Base-by-base conservation (phyloP, 2,888 invertebrate species). In the Argyra leucocephala region DNA sequence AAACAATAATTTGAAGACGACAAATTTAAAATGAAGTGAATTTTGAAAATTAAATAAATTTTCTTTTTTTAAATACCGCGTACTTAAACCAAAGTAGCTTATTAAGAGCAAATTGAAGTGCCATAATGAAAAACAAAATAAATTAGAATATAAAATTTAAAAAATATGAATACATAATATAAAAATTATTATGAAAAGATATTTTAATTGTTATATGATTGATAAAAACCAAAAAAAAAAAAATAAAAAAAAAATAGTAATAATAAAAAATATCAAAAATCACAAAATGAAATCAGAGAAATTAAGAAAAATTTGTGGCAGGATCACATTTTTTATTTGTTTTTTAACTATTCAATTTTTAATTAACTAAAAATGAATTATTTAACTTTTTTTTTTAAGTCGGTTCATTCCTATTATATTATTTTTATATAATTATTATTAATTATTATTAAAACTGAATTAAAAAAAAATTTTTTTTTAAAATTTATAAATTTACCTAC, bases 21-120 rank as follows among this genome's bases (percentile, higher is more conserved):
- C 31, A 12, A 31, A 10, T 31, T 31, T 10, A 31, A 31, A 31
- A 31, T 31, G 31, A 12, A 31, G 31, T 4, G 12, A 2, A 31
- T 31, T 2, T 12, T 31, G 31, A 31, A 31, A 31, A 31, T 4
- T 31, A 10, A 7, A 31, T 6, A 31, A 31, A 31, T 31, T 26
- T n/a, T n/a, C n/a, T n/a, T n/a, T n/a, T n/a, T n/a, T 67, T 67
- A 66, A 67, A 66, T 66, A 67, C 24, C 66, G 69, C 68, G 69
- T 69, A 69, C 69, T 69, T 69, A 69, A 69, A 63, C 63, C 61
- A 66, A 62, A 67, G 48, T 66, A 26, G 62, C 67, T 67, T 67
- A 68, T 68, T 66, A 6, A 31, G 12, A 10, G 12, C 12, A 31
- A 31, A 48, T 31, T 31, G 10, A 48, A 48, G 48, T 48, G 48